These are phyloP conservation scores for Mesocricetus auratus DNA, from an alignment of 2,113 vertebrate genomes.

Conservation along the genomic window DNA sequence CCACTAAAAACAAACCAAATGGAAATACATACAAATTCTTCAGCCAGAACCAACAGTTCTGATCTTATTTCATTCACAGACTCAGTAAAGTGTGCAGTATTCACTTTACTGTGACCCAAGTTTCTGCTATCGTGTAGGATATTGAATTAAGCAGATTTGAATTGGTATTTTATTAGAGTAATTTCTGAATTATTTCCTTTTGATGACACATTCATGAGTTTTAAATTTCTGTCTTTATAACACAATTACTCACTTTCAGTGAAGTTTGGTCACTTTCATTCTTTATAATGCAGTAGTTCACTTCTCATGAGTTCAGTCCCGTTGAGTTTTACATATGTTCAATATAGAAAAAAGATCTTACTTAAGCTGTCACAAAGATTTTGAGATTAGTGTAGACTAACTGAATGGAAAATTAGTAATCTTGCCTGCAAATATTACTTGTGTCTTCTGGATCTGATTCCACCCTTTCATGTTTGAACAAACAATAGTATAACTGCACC, in stretches of 20 bases:
- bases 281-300: background rate
- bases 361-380: background rate
- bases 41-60: background rate
- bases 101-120: background rate
- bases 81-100: background rate
- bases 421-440: background rate
- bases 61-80: background rate
- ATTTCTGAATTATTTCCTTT: background rate
- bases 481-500: background rate
- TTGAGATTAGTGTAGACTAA: background rate
- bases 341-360: background rate
- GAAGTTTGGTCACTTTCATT: background rate
- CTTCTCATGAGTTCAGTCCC: background rate
- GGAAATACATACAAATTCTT: background rate
- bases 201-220: background rate
- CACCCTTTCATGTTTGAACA: background rate
- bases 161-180: background rate
- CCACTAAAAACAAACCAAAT: background rate
- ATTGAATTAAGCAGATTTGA: background rate
- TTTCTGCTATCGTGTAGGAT: background rate
- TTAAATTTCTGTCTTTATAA: background rate
- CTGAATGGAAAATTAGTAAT: background rate
- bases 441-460: background rate
- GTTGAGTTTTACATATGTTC: background rate
- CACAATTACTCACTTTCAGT: background rate